Percentiles rank a stretch among this genome's conserved stretches.
phyloP scores from a whole-genome alignment of 2,113 vertebrate species.

The Otis tarda region DNA sequence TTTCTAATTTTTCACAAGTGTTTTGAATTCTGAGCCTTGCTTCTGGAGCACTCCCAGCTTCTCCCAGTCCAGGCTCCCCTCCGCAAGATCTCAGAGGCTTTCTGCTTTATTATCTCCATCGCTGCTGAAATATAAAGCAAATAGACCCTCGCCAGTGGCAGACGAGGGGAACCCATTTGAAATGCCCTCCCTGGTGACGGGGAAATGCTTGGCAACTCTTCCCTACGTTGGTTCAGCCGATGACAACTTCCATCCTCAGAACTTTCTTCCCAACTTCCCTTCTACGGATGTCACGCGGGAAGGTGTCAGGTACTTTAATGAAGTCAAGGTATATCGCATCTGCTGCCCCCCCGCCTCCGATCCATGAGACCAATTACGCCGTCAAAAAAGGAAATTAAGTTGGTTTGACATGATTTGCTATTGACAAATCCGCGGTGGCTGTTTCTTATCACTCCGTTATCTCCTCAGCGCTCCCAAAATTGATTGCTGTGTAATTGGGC shows the following conservation, averaged over 20 bases:
- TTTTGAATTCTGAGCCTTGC: neutral
- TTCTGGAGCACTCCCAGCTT: neutral
- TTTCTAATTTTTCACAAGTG: neutral
- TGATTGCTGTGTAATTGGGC: conserved; percentile 69
- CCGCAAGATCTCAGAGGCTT: neutral
- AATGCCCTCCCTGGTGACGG: neutral
- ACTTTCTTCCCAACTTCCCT: neutral
- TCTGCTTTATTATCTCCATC: neutral
- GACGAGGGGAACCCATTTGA: neutral
- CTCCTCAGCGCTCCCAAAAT: conserved; percentile 65
- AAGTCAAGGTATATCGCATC: conserved; percentile 56
- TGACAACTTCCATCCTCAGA: neutral
- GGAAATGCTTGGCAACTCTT: neutral
- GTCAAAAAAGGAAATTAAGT: conserved; percentile 71
- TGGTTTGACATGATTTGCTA: conserved; percentile 66
- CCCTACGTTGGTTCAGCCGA: accelerated
- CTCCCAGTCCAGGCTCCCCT: neutral
- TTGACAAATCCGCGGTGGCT: conserved; percentile 64
- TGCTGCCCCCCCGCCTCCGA: neutral
- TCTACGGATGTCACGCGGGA: accelerated
- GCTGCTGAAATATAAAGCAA: neutral
- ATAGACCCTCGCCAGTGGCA: neutral
- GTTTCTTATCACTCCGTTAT: conserved; percentile 70
- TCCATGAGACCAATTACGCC: conserved; percentile 60
- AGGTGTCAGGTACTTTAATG: neutral